These are phyloP conservation scores for Struthio camelus DNA, from an alignment of 2,113 vertebrate species.

Conservation along the genomic window DNA sequence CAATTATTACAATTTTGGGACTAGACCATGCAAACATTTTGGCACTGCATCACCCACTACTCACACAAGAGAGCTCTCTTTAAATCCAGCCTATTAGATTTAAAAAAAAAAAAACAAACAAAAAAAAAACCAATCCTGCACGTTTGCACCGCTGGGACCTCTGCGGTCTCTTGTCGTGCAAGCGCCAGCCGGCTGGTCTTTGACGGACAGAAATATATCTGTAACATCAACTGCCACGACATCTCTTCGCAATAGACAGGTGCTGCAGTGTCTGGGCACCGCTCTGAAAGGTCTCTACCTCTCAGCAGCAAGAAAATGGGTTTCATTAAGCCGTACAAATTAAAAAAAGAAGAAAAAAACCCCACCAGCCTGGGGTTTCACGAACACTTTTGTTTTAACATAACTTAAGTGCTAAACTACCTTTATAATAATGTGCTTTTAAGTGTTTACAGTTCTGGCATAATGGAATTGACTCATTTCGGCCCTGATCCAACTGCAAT, in stretches of 20 bases:
- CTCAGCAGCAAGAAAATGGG: background rate
- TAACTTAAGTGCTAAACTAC: background rate
- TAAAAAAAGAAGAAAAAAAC: background rate
- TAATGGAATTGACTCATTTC: constrained; percentile 61
- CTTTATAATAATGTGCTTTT: constrained; percentile 10
- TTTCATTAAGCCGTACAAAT: background rate
- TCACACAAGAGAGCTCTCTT: background rate
- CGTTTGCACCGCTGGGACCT: background rate
- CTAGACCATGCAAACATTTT: background rate
- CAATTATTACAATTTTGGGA: background rate
- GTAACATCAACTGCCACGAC: background rate
- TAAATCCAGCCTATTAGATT: background rate
- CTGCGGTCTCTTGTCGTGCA: background rate
- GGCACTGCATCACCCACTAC: background rate
- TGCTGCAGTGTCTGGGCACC: background rate
- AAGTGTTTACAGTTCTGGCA: constrained; percentile 45
- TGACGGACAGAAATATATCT: background rate
- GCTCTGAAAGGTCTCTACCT: background rate
- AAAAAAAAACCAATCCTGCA: too few relatives aligned
- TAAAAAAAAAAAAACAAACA: background rate
- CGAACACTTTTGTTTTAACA: background rate
- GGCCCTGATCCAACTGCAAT: background rate
- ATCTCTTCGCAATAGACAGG: background rate
- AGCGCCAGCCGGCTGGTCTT: background rate
- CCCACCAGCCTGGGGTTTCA: background rate